Evolutionary conservation across 2,113 vertebrate genomes (phyloP), one percentile per base, ranked within the genome.

Genomic region (Poeciliopsis turrubarensis): DNA sequence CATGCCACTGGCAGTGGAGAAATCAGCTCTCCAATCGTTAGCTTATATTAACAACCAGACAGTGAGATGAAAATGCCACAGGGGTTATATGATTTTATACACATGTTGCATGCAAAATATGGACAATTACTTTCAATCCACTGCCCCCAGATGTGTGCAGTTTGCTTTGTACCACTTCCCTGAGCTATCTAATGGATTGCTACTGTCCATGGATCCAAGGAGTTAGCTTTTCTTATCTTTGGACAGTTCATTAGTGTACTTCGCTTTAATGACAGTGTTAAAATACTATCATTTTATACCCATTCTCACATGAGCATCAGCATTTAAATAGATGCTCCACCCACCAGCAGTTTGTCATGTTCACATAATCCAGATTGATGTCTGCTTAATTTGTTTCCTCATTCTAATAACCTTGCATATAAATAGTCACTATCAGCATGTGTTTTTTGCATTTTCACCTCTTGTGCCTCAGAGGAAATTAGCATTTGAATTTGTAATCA

Each of bases 401-500:
- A 82, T 90, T 91, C 83, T 85, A 89, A 90, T 91, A 92, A 91
- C 87, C 88, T 81, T 78, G 87, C 86, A 77, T 89, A 89, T 84
- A 92, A 91, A 91, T 90, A 94, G 89, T 90, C 79, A 80, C 84
- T 31, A 82, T 73, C 75, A 77, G 80, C 73, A 78, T 84, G 88
- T 77, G 60, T 86, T 89, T 92, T 74, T 77, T 87, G 87, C 81
- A 76, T 91, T 86, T 90, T 81, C 82, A 89, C 86, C 87, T 90
- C 68, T 61, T 71, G 66, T 62, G 83, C 78, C 89, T 91, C 86
- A 57, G 87, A 91, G 89, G 85, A 92, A 92, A 94, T 94, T 84
- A 93, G 81, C 84, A 91, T 94, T 92, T 84, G 80, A 86, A 87
- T 90, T 89, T 90, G 87, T 93, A 92, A 92, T 92, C 91, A 86